Evolutionary conservation across 2,888 invertebrate species (phyloP).

Genomic region (Drosophila kanekoi): DNA sequence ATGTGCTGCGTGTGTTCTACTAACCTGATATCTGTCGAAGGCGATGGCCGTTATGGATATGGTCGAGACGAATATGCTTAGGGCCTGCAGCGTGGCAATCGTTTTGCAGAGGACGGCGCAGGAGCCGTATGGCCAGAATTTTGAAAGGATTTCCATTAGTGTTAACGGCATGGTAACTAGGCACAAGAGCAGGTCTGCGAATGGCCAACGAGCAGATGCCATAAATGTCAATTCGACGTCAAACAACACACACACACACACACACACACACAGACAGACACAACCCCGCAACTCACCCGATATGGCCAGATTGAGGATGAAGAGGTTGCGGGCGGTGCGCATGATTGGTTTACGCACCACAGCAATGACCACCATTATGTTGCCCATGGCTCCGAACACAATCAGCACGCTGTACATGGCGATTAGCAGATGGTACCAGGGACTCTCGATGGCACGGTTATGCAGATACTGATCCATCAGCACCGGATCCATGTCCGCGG

Average conservation of each 20-base stretch:
- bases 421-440: conserved; percentile 89
- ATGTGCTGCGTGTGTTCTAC: conserved; percentile 18
- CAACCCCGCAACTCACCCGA: conserved; percentile 85
- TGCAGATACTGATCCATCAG: conserved; percentile 87
- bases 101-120: conserved; percentile 92
- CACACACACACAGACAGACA: not conserved
- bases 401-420: conserved; percentile 91
- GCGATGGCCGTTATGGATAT: conserved; percentile 97
- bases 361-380: conserved; percentile 92
- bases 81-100: conserved; percentile 94
- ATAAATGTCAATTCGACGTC: conserved; percentile 20
- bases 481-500: conserved; percentile 63
- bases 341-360: conserved; percentile 94
- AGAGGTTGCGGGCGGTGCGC: conserved; percentile 96
- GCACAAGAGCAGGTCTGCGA: conserved; percentile 91
- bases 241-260: not conserved
- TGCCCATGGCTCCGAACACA: conserved; percentile 93
- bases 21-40: conserved; percentile 92
- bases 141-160: conserved; percentile 93
- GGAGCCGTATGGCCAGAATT: conserved; percentile 93
- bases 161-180: conserved; percentile 96
- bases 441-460: conserved; percentile 90
- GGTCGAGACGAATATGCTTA: conserved; percentile 96
- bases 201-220: conserved; percentile 17
- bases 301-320: conserved; percentile 95